A percentile compares a stretch with the other conserved stretches of the same genome.
These are phyloP conservation scores for Syngnathus typhle DNA, from an alignment of 2,113 vertebrate species.

Conservation along the genomic window DNA sequence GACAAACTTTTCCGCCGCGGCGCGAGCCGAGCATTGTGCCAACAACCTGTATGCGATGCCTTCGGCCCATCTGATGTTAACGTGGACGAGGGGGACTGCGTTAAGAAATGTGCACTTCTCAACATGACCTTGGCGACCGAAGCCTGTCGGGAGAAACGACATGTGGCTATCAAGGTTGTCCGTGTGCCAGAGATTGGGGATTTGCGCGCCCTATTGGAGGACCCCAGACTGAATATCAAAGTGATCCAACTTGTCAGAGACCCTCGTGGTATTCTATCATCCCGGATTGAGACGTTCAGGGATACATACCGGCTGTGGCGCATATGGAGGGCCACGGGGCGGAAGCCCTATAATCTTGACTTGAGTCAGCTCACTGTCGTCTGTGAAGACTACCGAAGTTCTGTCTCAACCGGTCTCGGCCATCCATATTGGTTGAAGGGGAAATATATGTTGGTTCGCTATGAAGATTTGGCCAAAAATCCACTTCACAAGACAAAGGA, in stretches of 20 bases:
- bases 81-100: conserved; percentile 91
- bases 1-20: conserved; percentile 89
- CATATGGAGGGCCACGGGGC: conserved; percentile 91
- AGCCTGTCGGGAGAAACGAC: conserved; percentile 80
- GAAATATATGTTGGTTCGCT: conserved; percentile 94
- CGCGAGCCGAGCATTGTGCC: conserved; percentile 88
- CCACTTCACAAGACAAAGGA: conserved; percentile 90
- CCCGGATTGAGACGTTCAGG: conserved; percentile 91
- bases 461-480: conserved; percentile 90
- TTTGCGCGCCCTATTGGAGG: conserved; percentile 85
- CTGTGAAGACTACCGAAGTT: conserved; percentile 91
- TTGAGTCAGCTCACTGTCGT: conserved; percentile 85
- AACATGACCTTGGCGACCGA: conserved; percentile 86
- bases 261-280: conserved; percentile 88
- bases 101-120: conserved; percentile 82
- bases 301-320: conserved; percentile 93
- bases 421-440: conserved; percentile 88
- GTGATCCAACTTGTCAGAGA: conserved; percentile 95
- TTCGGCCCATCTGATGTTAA: conserved; percentile 69
- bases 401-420: conserved; percentile 83
- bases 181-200: conserved; percentile 88
- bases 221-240: conserved; percentile 90
- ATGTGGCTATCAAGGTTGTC: conserved; percentile 92
- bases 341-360: conserved; percentile 89
- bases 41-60: conserved; percentile 81